Evolutionary conservation across 2,113 vertebrate species (phyloP), one percentile per base, ranked within the genome.

Genomic region (Protobothrops mucrosquamatus): DNA sequence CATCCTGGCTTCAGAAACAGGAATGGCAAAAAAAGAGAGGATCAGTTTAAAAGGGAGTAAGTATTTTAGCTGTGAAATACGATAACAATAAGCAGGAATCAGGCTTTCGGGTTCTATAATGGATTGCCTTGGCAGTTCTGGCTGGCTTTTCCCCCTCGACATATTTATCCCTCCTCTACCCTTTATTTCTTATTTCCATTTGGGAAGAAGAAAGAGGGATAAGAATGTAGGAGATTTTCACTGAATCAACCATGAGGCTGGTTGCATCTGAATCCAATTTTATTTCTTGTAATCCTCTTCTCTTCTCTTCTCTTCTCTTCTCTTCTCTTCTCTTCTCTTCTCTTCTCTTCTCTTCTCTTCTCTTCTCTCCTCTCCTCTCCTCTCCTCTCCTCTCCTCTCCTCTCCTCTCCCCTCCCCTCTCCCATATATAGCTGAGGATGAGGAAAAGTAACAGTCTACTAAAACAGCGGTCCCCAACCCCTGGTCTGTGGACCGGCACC

Each of bases 1-100:
- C 98, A 98, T 98, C 98, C 98, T 98, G 98, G 98, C 98, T 99
- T 99, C 97, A 97, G 98, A 98, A 97, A 97, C 48, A 7, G 98
- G 98, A 98, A 95, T 91, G 89, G 97, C 97, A 97, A 97, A 97
- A 97, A 97, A 97, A 97, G 97, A 98, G 97, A 97, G 98, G 98
- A 97, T 97, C 97, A 57, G 97, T 98, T 98, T 98, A 98, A 97
- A 97, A 98, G 96, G 97, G 95, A 96, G 96, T 95, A 94, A 97
- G 97, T 97, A 97, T 98, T 97, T 98, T 97, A 96, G 93, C 95
- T 90, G 46, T 96, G 96, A 97, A 97, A 97, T 97, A 95, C 93
- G 95, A 95, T 94, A 95, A 94, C 95, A 95, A 96, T 96, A 97
- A 96, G 95, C 95, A 96, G 96, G 95, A 97, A 94, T 96, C 97